Evolutionary conservation across 30 jellyfish, hydroid and myxozoan species (phyloP).

Genomic region (Mastigias papua): DNA sequence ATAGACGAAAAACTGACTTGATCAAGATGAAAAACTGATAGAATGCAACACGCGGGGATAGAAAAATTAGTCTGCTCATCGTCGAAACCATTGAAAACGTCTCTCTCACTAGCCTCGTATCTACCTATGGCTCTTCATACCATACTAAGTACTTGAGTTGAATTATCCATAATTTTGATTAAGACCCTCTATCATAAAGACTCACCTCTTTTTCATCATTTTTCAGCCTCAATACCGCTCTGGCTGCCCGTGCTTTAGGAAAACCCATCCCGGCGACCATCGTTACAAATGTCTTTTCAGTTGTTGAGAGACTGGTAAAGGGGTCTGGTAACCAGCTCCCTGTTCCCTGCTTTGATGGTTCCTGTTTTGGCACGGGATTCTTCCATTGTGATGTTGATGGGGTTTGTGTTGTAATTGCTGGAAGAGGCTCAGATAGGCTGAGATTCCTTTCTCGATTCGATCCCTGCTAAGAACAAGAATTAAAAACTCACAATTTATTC

Average conservation of each 20-base stretch:
- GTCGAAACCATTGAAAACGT: too few relatives aligned
- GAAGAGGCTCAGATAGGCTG: constrained; percentile 35
- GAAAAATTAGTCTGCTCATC: too few relatives aligned
- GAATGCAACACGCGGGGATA: too few relatives aligned
- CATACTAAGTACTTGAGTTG: too few relatives aligned
- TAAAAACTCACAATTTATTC: background rate
- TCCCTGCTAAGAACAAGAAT: constrained; percentile 7
- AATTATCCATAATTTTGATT: too few relatives aligned
- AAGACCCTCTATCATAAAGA: too few relatives aligned
- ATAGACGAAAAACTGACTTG: too few relatives aligned
- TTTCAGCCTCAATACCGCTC: constrained; percentile 89
- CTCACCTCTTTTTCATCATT: constrained; percentile 86
- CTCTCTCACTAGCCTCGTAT: too few relatives aligned
- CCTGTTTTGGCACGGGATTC: background rate
- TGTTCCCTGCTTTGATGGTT: background rate
- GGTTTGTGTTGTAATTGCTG: constrained; percentile 45
- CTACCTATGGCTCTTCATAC: too few relatives aligned
- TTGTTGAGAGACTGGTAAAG: constrained; percentile 53
- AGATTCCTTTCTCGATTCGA: constrained; percentile 19
- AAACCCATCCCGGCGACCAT: constrained; percentile 89
- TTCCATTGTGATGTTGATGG: constrained; percentile 4
- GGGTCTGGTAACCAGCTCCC: constrained; percentile 74
- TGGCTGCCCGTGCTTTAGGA: constrained; percentile 79
- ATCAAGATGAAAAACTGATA: too few relatives aligned
- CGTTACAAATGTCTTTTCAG: constrained; percentile 56